Conservation (phyloP, 2,888 invertebrate genomes). For the Timandra comae region DNA sequence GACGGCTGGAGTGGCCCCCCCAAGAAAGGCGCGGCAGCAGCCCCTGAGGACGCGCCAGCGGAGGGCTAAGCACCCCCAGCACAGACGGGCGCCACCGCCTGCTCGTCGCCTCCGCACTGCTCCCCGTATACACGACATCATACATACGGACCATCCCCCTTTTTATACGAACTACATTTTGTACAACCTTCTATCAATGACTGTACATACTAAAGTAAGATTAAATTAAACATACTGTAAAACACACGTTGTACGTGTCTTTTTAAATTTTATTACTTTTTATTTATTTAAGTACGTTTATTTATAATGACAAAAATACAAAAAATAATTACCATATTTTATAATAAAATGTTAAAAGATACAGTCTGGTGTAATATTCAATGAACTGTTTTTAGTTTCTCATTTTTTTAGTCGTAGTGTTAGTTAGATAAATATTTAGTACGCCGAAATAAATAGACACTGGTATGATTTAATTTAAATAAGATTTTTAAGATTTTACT, state of each 20-base stretch:
- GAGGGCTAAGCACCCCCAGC: constrained; percentile 21
- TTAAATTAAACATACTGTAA: constrained; percentile 70
- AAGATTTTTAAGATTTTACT: too few relatives aligned
- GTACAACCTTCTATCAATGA: constrained; percentile 65
- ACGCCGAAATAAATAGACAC: too few relatives aligned
- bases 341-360: constrained; percentile 71
- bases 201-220: constrained; percentile 74
- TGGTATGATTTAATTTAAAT: too few relatives aligned
- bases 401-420: too few relatives aligned
- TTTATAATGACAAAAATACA: constrained; percentile 70
- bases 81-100: constrained; percentile 22
- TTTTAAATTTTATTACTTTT: constrained; percentile 66
- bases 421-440: too few relatives aligned
- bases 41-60: constrained; percentile 45
- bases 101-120: constrained; percentile 29
- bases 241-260: constrained; percentile 74
- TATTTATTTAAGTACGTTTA: constrained; percentile 70
- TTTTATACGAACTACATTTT: constrained; percentile 67
- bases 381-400: constrained; percentile 22
- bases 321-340: constrained; percentile 69
- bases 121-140: constrained; percentile 55
- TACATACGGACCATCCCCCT: constrained; percentile 62
- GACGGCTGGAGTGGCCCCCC: constrained; percentile 78
- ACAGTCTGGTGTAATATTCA: constrained; percentile 55
- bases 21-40: constrained; percentile 25